A percentile compares a stretch with the other conserved stretches of the same genome.
phyloP scores from a whole-genome alignment of 2,888 invertebrate genomes.

The Cryptocheilus praepositus region DNA sequence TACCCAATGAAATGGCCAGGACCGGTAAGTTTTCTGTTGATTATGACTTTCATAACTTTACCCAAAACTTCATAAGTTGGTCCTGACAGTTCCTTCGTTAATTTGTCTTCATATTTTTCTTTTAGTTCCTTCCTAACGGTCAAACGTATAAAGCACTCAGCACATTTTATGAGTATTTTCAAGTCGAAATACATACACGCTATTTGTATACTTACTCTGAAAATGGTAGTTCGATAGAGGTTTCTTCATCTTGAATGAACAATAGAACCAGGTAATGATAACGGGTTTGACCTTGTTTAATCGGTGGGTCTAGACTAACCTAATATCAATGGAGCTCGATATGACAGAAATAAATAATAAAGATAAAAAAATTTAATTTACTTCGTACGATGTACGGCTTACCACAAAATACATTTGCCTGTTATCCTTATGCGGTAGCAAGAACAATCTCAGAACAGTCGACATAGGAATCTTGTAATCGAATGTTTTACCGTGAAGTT shows the following conservation, averaged over 20 bases:
- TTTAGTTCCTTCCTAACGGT: conserved; percentile 87
- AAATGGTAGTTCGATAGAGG: conserved; percentile 91
- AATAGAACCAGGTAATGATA: conserved; percentile 97
- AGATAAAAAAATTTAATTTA: conserved; percentile 9
- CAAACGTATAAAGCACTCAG: conserved; percentile 9
- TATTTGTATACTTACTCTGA: conserved; percentile 83
- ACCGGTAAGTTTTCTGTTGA: conserved; percentile 94
- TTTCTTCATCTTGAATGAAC: conserved; percentile 96
- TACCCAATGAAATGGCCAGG: conserved; percentile 96
- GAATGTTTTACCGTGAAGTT: conserved; percentile 98
- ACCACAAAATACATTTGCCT: conserved; percentile 99
- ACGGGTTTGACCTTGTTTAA: conserved; percentile 99
- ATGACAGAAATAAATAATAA: background rate
- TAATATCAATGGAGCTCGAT: conserved; percentile 51
- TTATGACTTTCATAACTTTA: conserved; percentile 96
- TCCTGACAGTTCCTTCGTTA: conserved; percentile 92
- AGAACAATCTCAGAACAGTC: conserved; percentile 94
- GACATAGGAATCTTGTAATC: conserved; percentile 99
- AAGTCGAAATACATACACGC: background rate
- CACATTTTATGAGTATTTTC: background rate
- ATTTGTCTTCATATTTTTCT: conserved; percentile 94
- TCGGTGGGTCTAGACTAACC: conserved; percentile 96
- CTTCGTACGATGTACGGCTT: conserved; percentile 54
- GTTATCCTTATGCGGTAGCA: conserved; percentile 97
- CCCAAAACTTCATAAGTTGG: conserved; percentile 97